Evolutionary conservation across 2,797 vertebrate genomes (phyloP).

Genomic region (Darevskia mixta): DNA sequence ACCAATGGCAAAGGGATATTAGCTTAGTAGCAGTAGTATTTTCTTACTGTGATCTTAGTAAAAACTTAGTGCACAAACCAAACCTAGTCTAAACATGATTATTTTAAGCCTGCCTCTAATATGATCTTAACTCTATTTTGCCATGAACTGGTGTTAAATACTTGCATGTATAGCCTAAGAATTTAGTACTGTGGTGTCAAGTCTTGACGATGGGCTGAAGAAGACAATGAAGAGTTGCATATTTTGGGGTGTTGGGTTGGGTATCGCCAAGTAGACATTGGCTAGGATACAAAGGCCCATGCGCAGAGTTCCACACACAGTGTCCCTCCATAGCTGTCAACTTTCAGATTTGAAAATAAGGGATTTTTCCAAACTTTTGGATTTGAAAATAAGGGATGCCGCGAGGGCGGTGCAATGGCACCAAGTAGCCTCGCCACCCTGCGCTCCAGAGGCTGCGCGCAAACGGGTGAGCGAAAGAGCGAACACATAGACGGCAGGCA

Average conservation of each 20-base stretch:
- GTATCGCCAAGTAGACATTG: not conserved
- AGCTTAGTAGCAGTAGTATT: not conserved
- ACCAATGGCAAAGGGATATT: not conserved
- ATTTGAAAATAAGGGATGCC: too few relatives aligned
- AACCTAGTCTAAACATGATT: not conserved
- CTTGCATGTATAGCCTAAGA: not conserved
- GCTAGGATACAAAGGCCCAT: not conserved
- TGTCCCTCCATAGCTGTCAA: not conserved
- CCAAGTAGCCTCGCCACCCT: too few relatives aligned
- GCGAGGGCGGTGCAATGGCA: too few relatives aligned
- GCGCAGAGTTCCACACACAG: not conserved
- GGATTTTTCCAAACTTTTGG: too few relatives aligned
- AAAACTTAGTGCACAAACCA: not conserved
- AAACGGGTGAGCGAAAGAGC: too few relatives aligned
- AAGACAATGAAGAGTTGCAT: slow-evolving; percentile 15
- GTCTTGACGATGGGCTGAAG: not conserved
- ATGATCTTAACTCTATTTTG: not conserved
- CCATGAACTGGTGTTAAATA: not conserved
- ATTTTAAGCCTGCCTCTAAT: not conserved
- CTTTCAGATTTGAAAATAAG: too few relatives aligned
- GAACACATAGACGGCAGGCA: too few relatives aligned
- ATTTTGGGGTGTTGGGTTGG: not conserved
- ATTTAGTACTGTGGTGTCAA: not conserved
- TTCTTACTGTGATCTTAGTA: not conserved
- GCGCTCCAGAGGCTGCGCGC: too few relatives aligned